These are phyloP conservation scores for Lacanobia oleracea DNA, from an alignment of 2,888 invertebrate genomes.

Conservation along the genomic window DNA sequence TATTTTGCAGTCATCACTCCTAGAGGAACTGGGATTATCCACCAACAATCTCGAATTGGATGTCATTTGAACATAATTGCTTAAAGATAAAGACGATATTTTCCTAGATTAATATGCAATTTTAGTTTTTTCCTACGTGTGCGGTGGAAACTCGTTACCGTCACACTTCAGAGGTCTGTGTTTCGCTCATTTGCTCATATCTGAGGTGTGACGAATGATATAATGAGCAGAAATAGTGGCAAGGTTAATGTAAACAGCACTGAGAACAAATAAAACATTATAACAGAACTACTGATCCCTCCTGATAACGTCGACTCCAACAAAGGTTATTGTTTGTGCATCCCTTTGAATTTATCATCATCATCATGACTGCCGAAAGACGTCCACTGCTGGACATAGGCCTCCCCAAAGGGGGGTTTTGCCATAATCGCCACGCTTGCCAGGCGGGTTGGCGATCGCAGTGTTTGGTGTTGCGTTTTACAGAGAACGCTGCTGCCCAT, in stretches of 20 bases:
- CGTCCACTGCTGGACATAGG: too few species aligned
- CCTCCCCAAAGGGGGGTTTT: too few species aligned
- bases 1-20: too few species aligned
- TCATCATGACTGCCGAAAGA: too few species aligned
- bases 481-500: too few species aligned
- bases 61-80: background rate
- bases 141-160: constrained; percentile 38
- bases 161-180: constrained; percentile 53
- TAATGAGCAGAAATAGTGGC: constrained; percentile 46
- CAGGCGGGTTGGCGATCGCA: too few species aligned
- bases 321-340: background rate
- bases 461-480: too few species aligned
- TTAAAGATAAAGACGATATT: constrained; percentile 12
- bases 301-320: background rate
- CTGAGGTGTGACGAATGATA: constrained; percentile 60
- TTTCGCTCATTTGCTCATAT: constrained; percentile 55
- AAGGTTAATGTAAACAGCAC: constrained; percentile 50
- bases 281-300: constrained; percentile 18
- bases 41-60: background rate
- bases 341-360: background rate
- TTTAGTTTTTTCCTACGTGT: constrained; percentile 9
- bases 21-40: background rate
- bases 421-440: too few species aligned
- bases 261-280: constrained; percentile 38
- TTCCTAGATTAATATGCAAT: constrained; percentile 9